Evolutionary conservation across 2,113 vertebrate genomes (phyloP), one percentile per base, ranked within the genome.

Genomic region (Cardinalis cardinalis): DNA sequence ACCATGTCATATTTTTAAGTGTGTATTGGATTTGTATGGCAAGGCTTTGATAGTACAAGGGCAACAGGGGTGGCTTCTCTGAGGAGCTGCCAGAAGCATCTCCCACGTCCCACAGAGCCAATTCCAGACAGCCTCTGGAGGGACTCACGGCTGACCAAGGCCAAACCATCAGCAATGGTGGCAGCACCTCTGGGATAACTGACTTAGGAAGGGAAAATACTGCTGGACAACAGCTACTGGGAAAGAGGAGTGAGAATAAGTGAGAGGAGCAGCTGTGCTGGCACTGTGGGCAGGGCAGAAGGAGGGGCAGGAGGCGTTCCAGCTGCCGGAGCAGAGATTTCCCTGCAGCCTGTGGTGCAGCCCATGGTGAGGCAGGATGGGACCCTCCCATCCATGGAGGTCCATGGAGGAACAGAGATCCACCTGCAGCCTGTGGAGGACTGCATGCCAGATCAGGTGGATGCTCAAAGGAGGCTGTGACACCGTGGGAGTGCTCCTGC

Each of bases 121-220:
- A 6, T 38, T 32, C 19, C 49, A 60, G 40, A 7, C 0, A 0
- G 9, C 9, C 65, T 6, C 21, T 23, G 40, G 31, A 24, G 2
- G 2, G 36, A 74, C 4, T 24, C 0, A 0, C 12, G 0, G 0
- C 51, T 32, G 26, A 29, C 24, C 12, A 15, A 52, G 28, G 34
- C 14, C 0, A 3, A 49, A 10, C 10, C 34, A 28, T 40, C 52
- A 72, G 32, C 1, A 1, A 9, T 2, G 3, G n/a, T 32, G 29
- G 31, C 31, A 70, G 12, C 2, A 0, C 8, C n/a, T 38, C 56
- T 36, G 12, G 2, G 38, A 29, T 24, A 41, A 55, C 1, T 7
- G 6, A 32, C 17, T 38, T 70, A 48, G 70, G 60, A 51, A 36
- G 25, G 38, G 23, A 7, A 64, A 21, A 70, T 20, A 24, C 28